Percentiles rank a stretch among this genome's conserved stretches.
phyloP scores from a whole-genome alignment of 2,888 invertebrate genomes.

The Hyalella azteca region DNA sequence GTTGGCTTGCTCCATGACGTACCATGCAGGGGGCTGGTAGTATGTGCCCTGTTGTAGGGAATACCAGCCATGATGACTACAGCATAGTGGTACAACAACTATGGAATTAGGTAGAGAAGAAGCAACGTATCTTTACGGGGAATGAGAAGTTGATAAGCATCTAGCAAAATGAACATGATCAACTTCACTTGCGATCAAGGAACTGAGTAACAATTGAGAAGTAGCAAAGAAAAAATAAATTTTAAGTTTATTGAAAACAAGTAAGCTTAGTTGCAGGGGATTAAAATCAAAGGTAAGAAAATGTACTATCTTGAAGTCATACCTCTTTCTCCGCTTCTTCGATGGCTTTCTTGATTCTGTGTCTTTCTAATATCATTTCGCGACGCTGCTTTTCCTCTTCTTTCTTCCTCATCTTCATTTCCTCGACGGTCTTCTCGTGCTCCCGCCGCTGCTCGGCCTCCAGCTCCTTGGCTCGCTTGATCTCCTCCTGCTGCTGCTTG shows the following conservation, averaged over 20 bases:
- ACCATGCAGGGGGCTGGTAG: constrained; percentile 56
- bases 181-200: no score
- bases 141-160: no score
- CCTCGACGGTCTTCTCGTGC: constrained; percentile 77
- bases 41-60: constrained; percentile 47
- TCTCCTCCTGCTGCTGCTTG: constrained; percentile 88
- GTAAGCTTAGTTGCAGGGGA: background rate
- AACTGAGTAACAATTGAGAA: background rate
- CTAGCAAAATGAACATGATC: no score
- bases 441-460: constrained; percentile 78
- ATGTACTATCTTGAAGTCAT: background rate
- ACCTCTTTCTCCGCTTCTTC: constrained; percentile 76
- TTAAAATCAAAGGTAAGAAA: background rate
- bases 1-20: constrained; percentile 44
- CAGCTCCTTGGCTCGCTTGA: constrained; percentile 81
- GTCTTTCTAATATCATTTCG: constrained; percentile 87
- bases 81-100: no score
- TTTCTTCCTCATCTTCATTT: constrained; percentile 71
- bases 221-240: background rate
- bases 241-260: background rate
- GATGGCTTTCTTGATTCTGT: constrained; percentile 89
- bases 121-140: no score
- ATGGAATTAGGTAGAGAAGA: background rate
- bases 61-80: no score
- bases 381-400: constrained; percentile 87